Conservation (phyloP, 2,113 vertebrate genomes). For the Tragulus kanchil region DNA sequence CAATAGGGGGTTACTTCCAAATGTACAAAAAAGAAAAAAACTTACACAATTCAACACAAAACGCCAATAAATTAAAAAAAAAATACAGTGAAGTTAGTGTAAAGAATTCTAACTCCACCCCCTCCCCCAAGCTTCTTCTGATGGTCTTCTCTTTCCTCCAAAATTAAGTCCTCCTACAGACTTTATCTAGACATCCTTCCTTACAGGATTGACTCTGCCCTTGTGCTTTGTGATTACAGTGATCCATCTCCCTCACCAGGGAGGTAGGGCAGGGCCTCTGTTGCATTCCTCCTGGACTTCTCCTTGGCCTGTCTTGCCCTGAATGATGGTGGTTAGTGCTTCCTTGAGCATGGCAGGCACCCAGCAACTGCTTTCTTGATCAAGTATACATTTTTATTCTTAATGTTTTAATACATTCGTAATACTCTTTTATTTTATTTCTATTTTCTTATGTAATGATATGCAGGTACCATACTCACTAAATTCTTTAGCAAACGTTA, state of each 20-base stretch:
- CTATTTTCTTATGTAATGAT: not conserved
- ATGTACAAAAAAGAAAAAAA: not conserved
- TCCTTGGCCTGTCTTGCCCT: not conserved
- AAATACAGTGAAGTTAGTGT: not conserved
- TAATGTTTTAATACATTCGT: not conserved
- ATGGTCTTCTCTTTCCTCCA: not conserved
- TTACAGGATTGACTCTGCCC: rapidly evolving
- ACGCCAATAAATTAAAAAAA: not conserved
- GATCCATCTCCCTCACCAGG: not conserved
- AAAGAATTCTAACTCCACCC: not conserved
- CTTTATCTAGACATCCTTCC: not conserved
- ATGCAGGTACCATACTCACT: not conserved
- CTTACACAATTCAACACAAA: not conserved
- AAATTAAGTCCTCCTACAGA: not conserved
- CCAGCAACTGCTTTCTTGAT: not conserved
- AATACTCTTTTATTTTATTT: not conserved
- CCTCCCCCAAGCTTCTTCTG: not conserved
- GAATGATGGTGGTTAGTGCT: too few relatives aligned
- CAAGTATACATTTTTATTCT: not conserved
- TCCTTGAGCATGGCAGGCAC: not conserved
- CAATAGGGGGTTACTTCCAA: not conserved
- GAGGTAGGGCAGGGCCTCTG: not conserved
- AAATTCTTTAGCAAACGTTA: not conserved
- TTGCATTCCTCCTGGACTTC: not conserved
- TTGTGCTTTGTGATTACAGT: not conserved